phyloP scores from a whole-genome alignment of 2,888 invertebrate species.

The Hydropsyche betteni region DNA sequence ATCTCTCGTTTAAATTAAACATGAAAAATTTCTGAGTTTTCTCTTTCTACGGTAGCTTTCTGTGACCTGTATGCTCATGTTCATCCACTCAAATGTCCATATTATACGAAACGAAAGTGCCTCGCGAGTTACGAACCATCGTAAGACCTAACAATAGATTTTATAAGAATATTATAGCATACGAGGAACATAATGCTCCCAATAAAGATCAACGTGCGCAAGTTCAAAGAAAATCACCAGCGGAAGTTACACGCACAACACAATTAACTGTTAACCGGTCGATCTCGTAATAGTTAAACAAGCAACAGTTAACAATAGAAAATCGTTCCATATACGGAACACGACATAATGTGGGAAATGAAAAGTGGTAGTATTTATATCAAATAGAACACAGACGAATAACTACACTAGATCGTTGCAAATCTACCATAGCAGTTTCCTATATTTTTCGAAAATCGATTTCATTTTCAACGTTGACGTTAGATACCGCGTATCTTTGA shows the following conservation, averaged over 20 bases:
- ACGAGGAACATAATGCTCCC: background rate
- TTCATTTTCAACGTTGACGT: too few species aligned
- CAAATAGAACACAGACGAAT: background rate
- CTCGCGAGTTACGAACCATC: background rate
- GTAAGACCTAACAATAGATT: background rate
- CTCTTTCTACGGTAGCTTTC: conserved; percentile 7
- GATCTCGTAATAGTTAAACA: background rate
- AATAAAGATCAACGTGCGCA: background rate
- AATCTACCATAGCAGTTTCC: background rate
- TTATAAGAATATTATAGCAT: background rate
- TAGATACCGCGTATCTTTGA: too few species aligned
- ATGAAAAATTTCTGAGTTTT: background rate
- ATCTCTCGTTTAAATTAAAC: too few species aligned
- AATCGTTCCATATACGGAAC: background rate
- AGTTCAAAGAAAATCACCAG: background rate
- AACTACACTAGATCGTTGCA: background rate
- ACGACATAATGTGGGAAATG: conserved; percentile 11
- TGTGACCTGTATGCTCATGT: background rate
- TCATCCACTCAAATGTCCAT: background rate
- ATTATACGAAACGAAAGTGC: conserved; percentile 14
- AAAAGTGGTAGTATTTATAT: background rate
- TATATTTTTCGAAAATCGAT: background rate
- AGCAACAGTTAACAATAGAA: background rate
- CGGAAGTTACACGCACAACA: background rate
- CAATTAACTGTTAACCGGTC: background rate